Conservation (phyloP, 2,113 vertebrate species). For the Chaetodon auriga region DNA sequence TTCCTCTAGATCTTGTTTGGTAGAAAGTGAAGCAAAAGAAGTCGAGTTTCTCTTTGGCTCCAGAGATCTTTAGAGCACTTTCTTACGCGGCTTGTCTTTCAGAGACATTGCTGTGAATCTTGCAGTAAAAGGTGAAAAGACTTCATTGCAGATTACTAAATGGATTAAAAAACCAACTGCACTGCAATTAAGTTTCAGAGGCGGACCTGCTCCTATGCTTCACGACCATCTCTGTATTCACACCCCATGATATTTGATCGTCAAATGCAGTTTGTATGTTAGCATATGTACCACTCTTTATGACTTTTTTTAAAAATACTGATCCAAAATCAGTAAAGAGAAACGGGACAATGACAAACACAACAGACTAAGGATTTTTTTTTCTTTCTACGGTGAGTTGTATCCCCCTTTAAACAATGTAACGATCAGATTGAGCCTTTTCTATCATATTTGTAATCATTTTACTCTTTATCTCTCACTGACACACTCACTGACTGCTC, state of each 20-base stretch:
- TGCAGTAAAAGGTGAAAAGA: background rate
- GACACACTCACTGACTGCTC: too few species aligned
- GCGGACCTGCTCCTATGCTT: background rate
- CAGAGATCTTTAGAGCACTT: too few species aligned
- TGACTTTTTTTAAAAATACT: background rate
- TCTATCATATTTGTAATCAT: background rate
- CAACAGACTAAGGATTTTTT: background rate
- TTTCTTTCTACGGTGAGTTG: too few species aligned
- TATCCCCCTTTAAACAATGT: background rate
- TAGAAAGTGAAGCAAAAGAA: background rate
- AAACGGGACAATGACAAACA: background rate
- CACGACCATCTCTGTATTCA: background rate
- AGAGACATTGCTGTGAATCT: background rate
- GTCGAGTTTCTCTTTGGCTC: background rate
- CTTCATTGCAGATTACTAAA: background rate
- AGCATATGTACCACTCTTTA: background rate
- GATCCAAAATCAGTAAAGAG: background rate
- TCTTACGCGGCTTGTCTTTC: background rate
- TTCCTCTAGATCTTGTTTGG: background rate
- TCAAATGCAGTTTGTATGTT: background rate
- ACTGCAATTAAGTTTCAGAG: background rate
- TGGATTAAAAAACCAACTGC: background rate
- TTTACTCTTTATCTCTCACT: background rate
- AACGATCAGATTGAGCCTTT: background rate
- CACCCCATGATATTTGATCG: background rate